phyloP scores from a whole-genome alignment of 2,888 invertebrate species.

The Andrena hattorfiana region DNA sequence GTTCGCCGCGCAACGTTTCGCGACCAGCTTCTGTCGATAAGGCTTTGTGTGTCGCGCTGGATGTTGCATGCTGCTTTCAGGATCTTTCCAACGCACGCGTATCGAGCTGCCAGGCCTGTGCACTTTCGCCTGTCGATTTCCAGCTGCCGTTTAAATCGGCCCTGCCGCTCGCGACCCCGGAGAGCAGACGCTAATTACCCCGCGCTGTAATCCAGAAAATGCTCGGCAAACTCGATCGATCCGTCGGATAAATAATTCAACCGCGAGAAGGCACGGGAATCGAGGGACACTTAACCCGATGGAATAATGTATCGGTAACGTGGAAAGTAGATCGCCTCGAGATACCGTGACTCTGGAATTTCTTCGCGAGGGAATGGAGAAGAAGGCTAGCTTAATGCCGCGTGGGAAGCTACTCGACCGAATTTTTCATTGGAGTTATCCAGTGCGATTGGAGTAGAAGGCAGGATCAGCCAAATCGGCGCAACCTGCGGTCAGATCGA shows the following conservation, averaged over 20 bases:
- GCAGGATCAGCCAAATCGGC: background rate
- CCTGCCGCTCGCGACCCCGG: background rate
- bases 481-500: slow-evolving; percentile 20
- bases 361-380: background rate
- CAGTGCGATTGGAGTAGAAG: too few relatives aligned
- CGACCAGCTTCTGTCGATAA: background rate
- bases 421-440: background rate
- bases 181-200: background rate
- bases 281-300: background rate
- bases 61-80: background rate
- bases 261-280: background rate
- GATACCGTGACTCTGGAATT: background rate
- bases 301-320: background rate
- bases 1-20: background rate
- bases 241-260: background rate
- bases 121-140: background rate
- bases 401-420: background rate
- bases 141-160: slow-evolving; percentile 7
- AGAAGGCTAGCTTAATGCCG: background rate
- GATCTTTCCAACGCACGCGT: background rate
- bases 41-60: background rate
- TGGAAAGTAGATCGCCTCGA: background rate
- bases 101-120: background rate
- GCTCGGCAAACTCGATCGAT: background rate
- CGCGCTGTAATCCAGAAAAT: background rate